Conservation (phyloP, 2,113 vertebrate species). For the Deroptyus accipitrinus region DNA sequence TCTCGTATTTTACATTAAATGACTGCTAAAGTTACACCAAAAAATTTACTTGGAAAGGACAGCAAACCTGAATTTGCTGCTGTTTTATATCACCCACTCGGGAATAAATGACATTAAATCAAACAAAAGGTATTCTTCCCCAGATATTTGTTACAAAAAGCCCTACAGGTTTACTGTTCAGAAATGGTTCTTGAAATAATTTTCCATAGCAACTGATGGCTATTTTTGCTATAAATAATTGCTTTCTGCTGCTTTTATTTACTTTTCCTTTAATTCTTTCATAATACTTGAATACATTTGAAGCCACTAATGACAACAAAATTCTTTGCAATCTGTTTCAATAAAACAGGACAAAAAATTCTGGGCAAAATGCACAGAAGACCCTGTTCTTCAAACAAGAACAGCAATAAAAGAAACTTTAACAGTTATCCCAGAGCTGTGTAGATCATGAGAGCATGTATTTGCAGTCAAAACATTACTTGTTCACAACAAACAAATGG, state of each 20-base stretch:
- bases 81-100: not conserved
- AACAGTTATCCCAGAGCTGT: not conserved
- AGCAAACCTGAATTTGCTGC: not conserved
- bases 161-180: not conserved
- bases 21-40: not conserved
- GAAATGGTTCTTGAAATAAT: not conserved
- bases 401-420: not conserved
- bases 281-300: not conserved
- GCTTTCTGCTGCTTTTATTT: not conserved
- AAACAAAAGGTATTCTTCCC: not conserved
- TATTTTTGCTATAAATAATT: constrained; percentile 21
- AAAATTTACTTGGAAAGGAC: not conserved
- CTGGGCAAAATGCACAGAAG: not conserved
- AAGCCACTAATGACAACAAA: not conserved
- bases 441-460: not conserved
- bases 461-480: not conserved
- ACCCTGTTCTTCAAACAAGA: not conserved
- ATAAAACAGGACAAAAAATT: not conserved
- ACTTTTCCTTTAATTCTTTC: not conserved
- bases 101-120: not conserved
- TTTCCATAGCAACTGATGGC: constrained; percentile 6
- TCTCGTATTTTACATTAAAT: not conserved
- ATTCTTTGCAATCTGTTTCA: not conserved
- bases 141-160: not conserved
- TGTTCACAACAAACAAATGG: not conserved